phyloP scores from a whole-genome alignment of 2,113 vertebrate species.

The Siniperca knerii region DNA sequence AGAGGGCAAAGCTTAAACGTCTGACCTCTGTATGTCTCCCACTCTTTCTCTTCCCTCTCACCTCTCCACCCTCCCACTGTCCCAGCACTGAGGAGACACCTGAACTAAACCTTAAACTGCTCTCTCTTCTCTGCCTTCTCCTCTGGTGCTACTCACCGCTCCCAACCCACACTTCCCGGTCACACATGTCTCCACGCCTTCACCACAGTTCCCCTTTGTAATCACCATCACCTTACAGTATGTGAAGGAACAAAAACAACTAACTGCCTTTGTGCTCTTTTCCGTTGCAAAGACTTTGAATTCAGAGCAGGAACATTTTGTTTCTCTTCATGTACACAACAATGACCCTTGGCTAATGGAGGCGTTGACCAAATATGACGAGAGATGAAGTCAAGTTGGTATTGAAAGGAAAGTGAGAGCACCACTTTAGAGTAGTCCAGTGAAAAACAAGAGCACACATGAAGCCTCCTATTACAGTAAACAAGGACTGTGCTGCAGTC shows the following conservation, averaged over 20 bases:
- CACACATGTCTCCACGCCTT: conserved; percentile 29
- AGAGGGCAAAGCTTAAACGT: conserved; percentile 72
- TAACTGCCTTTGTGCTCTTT: conserved; percentile 72
- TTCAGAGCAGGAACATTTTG: conserved; percentile 27
- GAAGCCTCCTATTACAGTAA: conserved; percentile 46
- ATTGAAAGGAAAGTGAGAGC: conserved; percentile 35
- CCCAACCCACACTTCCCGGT: conserved; percentile 10
- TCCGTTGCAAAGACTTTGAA: conserved; percentile 34
- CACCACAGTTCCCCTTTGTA: conserved; percentile 23
- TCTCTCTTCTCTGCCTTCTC: conserved; percentile 71
- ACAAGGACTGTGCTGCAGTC: conserved; percentile 50
- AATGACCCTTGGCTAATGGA: conserved; percentile 30
- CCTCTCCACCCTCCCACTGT: conserved; percentile 17
- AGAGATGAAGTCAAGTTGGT: conserved; percentile 14
- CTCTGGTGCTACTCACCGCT: conserved; percentile 59
- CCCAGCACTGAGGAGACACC: conserved; percentile 64
- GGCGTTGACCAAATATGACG: conserved; percentile 48
- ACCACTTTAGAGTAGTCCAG: conserved; percentile 39
- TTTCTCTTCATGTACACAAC: conserved; percentile 30
- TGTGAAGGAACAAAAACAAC: conserved; percentile 44
- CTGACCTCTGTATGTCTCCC: conserved; percentile 11
- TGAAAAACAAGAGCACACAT: conserved; percentile 69
- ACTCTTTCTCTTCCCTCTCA: not conserved
- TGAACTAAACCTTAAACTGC: conserved; percentile 59
- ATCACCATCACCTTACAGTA: conserved; percentile 57